A percentile compares a stretch with the other conserved stretches of the same genome.
Evolutionary conservation across 2,113 vertebrate species (phyloP).

Genomic region (Spilogale gracilis): DNA sequence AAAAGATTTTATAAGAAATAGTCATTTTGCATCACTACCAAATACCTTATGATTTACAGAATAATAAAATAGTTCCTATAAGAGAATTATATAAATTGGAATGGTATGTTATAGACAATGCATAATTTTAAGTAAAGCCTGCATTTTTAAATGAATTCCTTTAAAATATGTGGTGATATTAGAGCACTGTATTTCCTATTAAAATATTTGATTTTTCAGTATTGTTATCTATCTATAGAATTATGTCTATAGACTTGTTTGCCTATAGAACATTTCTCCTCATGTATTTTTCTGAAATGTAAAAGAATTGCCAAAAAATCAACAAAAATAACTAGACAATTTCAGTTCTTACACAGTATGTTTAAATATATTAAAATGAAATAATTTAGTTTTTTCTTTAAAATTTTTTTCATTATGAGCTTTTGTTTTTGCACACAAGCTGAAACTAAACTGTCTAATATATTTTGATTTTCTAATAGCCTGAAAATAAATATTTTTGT

Average conservation of each 20-base stretch:
- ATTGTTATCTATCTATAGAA: background rate
- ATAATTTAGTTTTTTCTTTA: background rate
- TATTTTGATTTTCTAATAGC: constrained; percentile 21
- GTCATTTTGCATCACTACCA: background rate
- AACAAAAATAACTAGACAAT: background rate
- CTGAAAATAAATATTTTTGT: constrained; percentile 5
- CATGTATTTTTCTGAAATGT: background rate
- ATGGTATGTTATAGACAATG: background rate
- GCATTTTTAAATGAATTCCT: background rate
- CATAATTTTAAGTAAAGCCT: background rate
- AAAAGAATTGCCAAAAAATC: background rate
- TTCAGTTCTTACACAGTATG: background rate
- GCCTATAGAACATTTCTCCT: background rate
- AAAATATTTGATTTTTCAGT: background rate
- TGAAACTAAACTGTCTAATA: constrained; percentile 14
- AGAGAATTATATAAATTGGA: background rate
- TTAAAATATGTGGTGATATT: background rate
- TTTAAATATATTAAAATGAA: constrained; percentile 21
- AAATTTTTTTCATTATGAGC: background rate
- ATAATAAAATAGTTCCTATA: background rate
- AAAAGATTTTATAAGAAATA: background rate
- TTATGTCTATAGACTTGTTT: background rate
- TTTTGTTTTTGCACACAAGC: background rate
- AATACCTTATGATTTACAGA: background rate
- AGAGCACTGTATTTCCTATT: background rate